Percentiles rank a stretch among this genome's conserved stretches.
phyloP scores from a whole-genome alignment of 2,888 invertebrate genomes.

The Petrophora chlorosata region DNA sequence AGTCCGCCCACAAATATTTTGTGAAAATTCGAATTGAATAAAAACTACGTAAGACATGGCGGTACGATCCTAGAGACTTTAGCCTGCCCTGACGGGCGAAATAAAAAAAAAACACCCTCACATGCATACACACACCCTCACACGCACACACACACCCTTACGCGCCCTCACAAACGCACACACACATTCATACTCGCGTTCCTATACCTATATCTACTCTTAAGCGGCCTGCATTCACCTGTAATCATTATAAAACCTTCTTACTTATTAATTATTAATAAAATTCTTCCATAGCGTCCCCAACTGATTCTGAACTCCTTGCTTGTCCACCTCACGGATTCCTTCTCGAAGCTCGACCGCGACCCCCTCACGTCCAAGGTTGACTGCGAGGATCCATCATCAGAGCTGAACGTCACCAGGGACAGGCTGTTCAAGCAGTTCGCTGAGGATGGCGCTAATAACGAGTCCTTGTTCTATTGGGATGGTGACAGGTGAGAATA shows the following conservation, averaged over 20 bases:
- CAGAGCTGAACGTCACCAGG: slow-evolving; percentile 52
- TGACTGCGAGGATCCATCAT: slow-evolving; percentile 50
- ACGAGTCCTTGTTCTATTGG: slow-evolving; percentile 71
- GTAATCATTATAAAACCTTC: background rate
- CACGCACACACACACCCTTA: too few relatives aligned
- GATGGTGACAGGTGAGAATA: slow-evolving; percentile 61
- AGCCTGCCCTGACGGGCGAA: too few relatives aligned
- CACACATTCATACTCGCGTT: too few relatives aligned
- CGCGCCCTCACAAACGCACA: too few relatives aligned
- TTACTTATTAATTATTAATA: too few relatives aligned
- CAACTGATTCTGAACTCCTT: slow-evolving; percentile 55
- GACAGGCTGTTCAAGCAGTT: slow-evolving; percentile 54
- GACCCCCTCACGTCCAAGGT: slow-evolving; percentile 39
- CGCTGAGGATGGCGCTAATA: slow-evolving; percentile 58
- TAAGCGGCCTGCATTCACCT: background rate
- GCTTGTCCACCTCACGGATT: slow-evolving; percentile 53
- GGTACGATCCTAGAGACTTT: too few relatives aligned
- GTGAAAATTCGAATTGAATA: too few relatives aligned
- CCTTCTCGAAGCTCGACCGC: slow-evolving; percentile 53
- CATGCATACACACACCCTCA: too few relatives aligned
- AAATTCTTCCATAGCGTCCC: slow-evolving; percentile 38
- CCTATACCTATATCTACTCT: too few relatives aligned
- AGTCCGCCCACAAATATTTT: too few relatives aligned
- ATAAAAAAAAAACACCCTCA: too few relatives aligned
- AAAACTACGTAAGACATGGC: too few relatives aligned